Conservation (phyloP, 2,797 vertebrate species). For the Trichosurus vulpecula region DNA sequence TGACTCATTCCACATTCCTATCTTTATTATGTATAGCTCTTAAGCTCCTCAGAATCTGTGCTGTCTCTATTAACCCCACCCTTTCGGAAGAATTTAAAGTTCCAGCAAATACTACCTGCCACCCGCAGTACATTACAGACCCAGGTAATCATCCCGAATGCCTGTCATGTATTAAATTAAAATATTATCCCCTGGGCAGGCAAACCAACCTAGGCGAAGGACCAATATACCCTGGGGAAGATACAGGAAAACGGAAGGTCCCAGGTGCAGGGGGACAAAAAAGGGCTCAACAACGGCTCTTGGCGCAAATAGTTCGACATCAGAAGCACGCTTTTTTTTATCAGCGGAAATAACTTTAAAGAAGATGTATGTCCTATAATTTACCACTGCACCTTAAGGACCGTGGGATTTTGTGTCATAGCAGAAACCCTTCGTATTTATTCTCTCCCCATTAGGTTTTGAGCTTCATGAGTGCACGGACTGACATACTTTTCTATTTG, state of each 20-base stretch:
- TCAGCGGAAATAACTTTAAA: not conserved
- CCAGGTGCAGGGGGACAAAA: not conserved
- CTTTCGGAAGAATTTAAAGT: not conserved
- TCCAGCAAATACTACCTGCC: not conserved
- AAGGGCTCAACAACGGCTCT: not conserved
- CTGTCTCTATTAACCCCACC: not conserved
- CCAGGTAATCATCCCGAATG: not conserved
- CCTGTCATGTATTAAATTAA: not conserved
- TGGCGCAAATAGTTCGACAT: not conserved
- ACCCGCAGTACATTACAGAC: rapidly evolving
- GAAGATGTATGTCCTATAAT: not conserved
- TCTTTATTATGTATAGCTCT: not conserved
- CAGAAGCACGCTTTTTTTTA: not conserved
- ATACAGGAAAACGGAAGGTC: not conserved
- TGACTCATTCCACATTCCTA: not conserved
- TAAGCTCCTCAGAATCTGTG: not conserved
- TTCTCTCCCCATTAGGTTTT: not conserved
- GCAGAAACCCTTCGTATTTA: not conserved
- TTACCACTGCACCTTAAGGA: not conserved
- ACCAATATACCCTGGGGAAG: not conserved
- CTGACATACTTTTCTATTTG: not conserved
- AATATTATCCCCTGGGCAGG: not conserved
- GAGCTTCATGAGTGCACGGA: not conserved
- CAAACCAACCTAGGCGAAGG: not conserved
- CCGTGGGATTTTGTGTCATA: not conserved